Percentiles rank a stretch among this genome's conserved stretches.
Evolutionary conservation across 2,888 invertebrate species (phyloP).

Genomic region (Oasisia sp.): DNA sequence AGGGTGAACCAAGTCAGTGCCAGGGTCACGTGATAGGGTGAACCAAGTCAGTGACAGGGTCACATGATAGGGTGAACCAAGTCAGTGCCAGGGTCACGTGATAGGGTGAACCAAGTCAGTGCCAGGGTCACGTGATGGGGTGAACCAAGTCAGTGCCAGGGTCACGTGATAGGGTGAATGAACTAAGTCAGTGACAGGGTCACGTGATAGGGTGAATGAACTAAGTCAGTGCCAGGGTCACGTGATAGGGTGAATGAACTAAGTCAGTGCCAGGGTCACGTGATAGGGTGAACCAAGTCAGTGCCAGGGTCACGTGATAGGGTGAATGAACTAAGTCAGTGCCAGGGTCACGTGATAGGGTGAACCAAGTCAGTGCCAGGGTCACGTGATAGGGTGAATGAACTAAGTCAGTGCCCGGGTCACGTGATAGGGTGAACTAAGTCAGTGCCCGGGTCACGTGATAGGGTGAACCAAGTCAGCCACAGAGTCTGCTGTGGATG

Average conservation of each 20-base stretch:
- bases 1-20: not conserved
- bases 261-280: too few relatives aligned
- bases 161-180: not conserved
- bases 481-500: too few relatives aligned
- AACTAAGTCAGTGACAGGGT: too few relatives aligned
- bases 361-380: not conserved
- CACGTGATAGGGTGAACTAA: too few relatives aligned
- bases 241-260: not conserved
- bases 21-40: not conserved
- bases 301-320: not conserved
- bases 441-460: too few relatives aligned
- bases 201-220: not conserved
- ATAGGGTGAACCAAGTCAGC: too few relatives aligned
- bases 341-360: not conserved
- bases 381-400: not conserved
- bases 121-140: not conserved
- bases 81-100: too few relatives aligned
- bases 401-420: too few relatives aligned
- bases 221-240: too few relatives aligned
- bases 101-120: not conserved
- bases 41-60: slow-evolving; percentile 47
- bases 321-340: not conserved
- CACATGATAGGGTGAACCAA: not conserved
- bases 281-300: not conserved
- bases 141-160: not conserved